These are phyloP conservation scores for Phyllopteryx taeniolatus DNA, from an alignment of 2,113 vertebrate genomes.

Conservation along the genomic window DNA sequence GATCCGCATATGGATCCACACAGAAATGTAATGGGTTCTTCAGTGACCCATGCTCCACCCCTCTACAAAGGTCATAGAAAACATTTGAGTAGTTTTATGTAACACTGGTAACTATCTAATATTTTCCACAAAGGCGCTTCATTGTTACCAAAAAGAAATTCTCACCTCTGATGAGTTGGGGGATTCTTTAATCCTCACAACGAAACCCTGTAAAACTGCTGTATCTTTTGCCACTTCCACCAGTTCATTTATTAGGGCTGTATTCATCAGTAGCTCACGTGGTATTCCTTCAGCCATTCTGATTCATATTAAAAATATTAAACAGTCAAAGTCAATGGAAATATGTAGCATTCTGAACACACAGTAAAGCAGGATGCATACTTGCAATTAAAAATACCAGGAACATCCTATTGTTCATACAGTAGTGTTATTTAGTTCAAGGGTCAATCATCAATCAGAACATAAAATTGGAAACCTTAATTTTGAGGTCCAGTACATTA, in stretches of 20 bases:
- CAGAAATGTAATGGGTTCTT: too few species aligned
- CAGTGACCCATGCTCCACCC: not conserved
- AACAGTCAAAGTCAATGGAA: not conserved
- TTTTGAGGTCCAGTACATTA: not conserved
- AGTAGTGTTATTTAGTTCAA: not conserved
- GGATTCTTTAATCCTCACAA: conserved; percentile 80
- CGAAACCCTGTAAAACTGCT: conserved; percentile 79
- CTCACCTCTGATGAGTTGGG: conserved; percentile 83
- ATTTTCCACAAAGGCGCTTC: not conserved
- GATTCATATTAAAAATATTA: not conserved
- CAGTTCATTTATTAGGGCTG: conserved; percentile 67
- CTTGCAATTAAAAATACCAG: not conserved
- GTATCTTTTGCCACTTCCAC: conserved; percentile 78
- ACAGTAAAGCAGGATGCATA: too few species aligned
- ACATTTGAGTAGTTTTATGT: not conserved
- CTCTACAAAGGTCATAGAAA: not conserved
- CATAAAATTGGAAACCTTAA: not conserved
- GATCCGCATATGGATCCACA: too few species aligned
- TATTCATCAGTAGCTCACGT: conserved; percentile 70
- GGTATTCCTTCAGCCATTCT: conserved; percentile 58
- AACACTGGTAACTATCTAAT: too few species aligned
- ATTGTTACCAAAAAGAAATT: not conserved
- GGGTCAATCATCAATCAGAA: not conserved
- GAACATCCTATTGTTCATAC: not conserved
- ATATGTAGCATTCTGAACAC: too few species aligned